Conservation (phyloP, 2,888 invertebrate species). For the Schizotus pectinicornis region DNA sequence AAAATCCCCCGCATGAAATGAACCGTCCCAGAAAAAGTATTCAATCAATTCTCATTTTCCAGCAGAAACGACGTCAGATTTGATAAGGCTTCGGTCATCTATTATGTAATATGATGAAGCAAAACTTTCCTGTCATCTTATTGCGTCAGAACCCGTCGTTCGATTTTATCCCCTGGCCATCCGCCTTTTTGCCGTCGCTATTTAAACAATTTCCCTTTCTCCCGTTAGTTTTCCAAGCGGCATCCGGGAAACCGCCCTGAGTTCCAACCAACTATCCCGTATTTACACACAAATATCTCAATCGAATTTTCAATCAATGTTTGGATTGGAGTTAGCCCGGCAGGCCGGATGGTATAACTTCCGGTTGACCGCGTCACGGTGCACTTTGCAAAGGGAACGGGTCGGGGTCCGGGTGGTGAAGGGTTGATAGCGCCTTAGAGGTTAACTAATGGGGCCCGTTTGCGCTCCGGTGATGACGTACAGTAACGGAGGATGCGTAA, state of each 20-base stretch:
- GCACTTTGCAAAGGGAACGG: slow-evolving; percentile 43
- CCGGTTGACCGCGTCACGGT: slow-evolving; percentile 44
- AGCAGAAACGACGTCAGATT: slow-evolving; percentile 2
- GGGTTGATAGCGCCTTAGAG: slow-evolving; percentile 29
- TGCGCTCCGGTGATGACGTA: slow-evolving; percentile 33
- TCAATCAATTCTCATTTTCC: slow-evolving; percentile 6
- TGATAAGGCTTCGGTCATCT: slow-evolving; percentile 6
- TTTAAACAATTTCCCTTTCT: neutral
- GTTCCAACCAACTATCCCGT: slow-evolving; percentile 3
- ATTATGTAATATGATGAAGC: slow-evolving; percentile 6
- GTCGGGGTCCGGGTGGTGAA: slow-evolving; percentile 27
- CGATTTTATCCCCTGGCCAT: too few species aligned
- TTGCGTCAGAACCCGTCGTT: neutral
- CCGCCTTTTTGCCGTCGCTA: too few species aligned
- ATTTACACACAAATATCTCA: slow-evolving; percentile 48
- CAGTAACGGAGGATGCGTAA: slow-evolving; percentile 26
- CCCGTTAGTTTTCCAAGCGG: neutral
- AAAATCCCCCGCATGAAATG: too few species aligned
- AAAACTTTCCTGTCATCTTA: slow-evolving; percentile 5
- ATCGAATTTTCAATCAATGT: slow-evolving; percentile 48
- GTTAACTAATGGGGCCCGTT: slow-evolving; percentile 33
- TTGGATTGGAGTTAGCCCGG: slow-evolving; percentile 44
- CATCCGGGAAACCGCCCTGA: neutral
- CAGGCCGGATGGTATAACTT: slow-evolving; percentile 44
- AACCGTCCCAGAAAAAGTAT: neutral